These are phyloP conservation scores for Xylota sylvarum DNA, from an alignment of 2,888 invertebrate genomes.

Conservation along the genomic window DNA sequence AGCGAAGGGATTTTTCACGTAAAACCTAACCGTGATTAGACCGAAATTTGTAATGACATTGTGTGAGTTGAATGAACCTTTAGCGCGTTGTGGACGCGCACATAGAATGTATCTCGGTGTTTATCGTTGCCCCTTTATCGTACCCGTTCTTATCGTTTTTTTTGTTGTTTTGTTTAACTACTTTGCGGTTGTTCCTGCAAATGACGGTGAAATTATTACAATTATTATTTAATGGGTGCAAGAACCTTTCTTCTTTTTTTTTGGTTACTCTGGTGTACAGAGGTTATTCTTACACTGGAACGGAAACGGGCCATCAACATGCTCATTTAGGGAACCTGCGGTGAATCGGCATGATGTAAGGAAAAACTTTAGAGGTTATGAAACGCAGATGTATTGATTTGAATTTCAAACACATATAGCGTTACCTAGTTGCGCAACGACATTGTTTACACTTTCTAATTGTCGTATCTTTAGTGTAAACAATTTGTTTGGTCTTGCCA, in stretches of 20 bases:
- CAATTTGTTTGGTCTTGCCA: not conserved
- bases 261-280: conserved; percentile 11
- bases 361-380: conserved; percentile 1
- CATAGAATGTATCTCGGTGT: conserved; percentile 8
- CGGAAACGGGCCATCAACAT: conserved; percentile 29
- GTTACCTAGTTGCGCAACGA: conserved; percentile 24
- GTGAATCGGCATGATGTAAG: not conserved
- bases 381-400: not conserved
- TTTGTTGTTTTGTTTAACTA: conserved; percentile 49
- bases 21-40: not conserved
- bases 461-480: conserved; percentile 16
- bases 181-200: conserved; percentile 45
- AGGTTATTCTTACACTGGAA: conserved; percentile 3
- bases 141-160: conserved; percentile 44
- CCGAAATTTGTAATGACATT: conserved; percentile 12
- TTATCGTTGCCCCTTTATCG: conserved; percentile 25
- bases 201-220: conserved; percentile 54
- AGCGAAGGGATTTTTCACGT: conserved; percentile 20
- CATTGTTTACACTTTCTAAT: conserved; percentile 58
- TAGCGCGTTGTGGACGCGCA: not conserved
- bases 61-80: conserved; percentile 28
- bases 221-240: conserved; percentile 60
- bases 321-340: not conserved
- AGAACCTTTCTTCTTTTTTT: conserved; percentile 52
- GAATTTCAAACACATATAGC: not conserved